Evolutionary conservation across 2,888 invertebrate genomes (phyloP).

Genomic region (Dynastes tityus): DNA sequence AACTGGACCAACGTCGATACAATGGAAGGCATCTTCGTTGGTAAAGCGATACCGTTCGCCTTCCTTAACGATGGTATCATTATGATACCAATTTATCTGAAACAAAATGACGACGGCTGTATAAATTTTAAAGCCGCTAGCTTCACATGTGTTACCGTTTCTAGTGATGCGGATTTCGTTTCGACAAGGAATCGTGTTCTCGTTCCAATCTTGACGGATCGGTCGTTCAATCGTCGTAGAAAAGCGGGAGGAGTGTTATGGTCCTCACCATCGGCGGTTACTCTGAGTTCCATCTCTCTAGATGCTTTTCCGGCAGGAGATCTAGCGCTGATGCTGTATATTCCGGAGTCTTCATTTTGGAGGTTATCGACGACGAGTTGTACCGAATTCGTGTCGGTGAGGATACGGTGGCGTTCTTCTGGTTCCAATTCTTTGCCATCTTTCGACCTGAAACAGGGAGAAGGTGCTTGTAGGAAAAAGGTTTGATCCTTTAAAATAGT

Average conservation of each 20-base stretch:
- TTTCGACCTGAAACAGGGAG: constrained; percentile 69
- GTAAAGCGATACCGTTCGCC: constrained; percentile 84
- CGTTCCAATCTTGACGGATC: constrained; percentile 92
- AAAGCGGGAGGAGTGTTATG: constrained; percentile 84
- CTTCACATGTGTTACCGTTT: constrained; percentile 75
- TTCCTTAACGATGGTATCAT: constrained; percentile 83
- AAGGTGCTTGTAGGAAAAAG: no score
- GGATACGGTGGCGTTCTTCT: constrained; percentile 77
- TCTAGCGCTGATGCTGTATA: constrained; percentile 81
- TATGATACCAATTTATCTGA: constrained; percentile 91
- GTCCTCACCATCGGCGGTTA: constrained; percentile 71
- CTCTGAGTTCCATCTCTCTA: constrained; percentile 73
- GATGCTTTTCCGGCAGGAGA: constrained; percentile 74
- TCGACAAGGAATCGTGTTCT: constrained; percentile 89
- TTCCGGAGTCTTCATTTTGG: constrained; percentile 81
- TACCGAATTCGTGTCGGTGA: constrained; percentile 77
- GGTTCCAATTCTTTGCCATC: constrained; percentile 78
- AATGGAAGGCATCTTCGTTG: constrained; percentile 90
- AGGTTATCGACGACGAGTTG: constrained; percentile 85
- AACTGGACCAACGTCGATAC: constrained; percentile 87
- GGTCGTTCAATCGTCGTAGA: constrained; percentile 86
- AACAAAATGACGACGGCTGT: constrained; percentile 34
- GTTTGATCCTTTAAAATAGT: no score
- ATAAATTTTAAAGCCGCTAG: background rate
- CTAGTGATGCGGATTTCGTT: constrained; percentile 82